phyloP scores from a whole-genome alignment of 2,797 vertebrate genomes.

The Cygnus olor region DNA sequence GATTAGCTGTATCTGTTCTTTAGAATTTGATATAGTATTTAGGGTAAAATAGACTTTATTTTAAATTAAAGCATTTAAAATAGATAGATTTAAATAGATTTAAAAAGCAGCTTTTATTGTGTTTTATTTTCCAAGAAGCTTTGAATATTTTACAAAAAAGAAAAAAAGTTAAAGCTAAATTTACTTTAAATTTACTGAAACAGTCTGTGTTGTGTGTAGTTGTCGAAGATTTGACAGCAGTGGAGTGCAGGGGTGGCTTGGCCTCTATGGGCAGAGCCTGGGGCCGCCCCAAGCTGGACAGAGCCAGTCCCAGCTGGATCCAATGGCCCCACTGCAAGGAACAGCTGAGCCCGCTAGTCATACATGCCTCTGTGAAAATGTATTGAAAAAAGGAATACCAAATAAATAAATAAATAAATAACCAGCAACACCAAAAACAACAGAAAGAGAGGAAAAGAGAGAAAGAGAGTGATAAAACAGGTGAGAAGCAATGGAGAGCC shows the following conservation, averaged over 20 bases:
- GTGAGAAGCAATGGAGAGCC: neutral
- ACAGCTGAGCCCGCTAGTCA: neutral
- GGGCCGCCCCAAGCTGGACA: neutral
- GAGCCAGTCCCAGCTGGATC: neutral
- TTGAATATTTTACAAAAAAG: neutral
- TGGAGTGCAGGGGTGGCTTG: neutral
- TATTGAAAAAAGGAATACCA: neutral
- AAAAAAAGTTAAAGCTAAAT: neutral
- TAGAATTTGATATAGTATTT: neutral
- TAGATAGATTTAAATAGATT: neutral
- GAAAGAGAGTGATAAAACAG: neutral
- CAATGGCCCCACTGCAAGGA: rapidly evolving
- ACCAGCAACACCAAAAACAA: too few relatives aligned
- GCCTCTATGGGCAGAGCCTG: neutral
- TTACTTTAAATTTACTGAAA: neutral
- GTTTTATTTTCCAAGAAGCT: neutral
- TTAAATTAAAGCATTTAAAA: too few relatives aligned
- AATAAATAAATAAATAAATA: neutral
- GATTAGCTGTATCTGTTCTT: neutral
- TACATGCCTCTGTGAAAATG: neutral
- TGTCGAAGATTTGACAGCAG: neutral
- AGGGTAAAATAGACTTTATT: neutral
- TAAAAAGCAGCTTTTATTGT: neutral
- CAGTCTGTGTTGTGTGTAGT: rapidly evolving
- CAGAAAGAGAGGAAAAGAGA: neutral